Base-by-base conservation (phyloP, 2,113 vertebrate species). In the Chloroceryle aenea region DNA sequence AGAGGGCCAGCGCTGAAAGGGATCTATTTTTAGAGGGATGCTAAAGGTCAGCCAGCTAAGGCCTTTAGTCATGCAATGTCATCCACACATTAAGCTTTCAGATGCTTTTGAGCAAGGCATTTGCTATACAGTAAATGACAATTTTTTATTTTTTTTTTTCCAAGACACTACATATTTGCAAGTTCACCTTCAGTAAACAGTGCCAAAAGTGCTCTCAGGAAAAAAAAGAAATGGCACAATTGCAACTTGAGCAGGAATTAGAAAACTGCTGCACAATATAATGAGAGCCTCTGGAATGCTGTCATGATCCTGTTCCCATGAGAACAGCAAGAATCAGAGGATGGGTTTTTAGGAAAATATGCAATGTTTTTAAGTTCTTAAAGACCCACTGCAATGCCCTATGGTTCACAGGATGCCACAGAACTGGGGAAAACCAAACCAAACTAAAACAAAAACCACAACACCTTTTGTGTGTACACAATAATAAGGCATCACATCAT, bases 11-110 rank as follows among this genome's bases (percentile, higher is more conserved):
- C 12, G 6, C 45, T 58, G 83, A 71, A 43, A 92, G 80, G 85
- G 45, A 93, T 59, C 76, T 97, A 97, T 97, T 97, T 97, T 89
- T 96, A 78, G 92, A 93, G 92, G 85, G 58, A 93, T 95, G 90
- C 66, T 83, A 94, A 87, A 97, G 95, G 94, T 97, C 93, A 98
- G 56, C 52, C 45, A 67, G 77, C 75, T 48, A 4, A 92, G 87
- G 84, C 84, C 89, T 93, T 73, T 12, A 63, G 71, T 50, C 59
- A 27, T 69, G 88, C 88, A 78, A 38, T 56, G 48, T 72, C 88
- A 96, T 68, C 89, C 52, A 17, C 77, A 50, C 1, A 4, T 30
- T 47, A 34, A 81, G 50, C 53, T 90, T 61, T 4, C 25, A 89
- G 79, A 90, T 84, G 80, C 77, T 87, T 91, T 36, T 61, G 76